A percentile compares a stretch with the other conserved stretches of the same genome.
These are phyloP conservation scores for Spodoptera frugiperda DNA, from an alignment of 1,140 invertebrate species.

Conservation along the genomic window DNA sequence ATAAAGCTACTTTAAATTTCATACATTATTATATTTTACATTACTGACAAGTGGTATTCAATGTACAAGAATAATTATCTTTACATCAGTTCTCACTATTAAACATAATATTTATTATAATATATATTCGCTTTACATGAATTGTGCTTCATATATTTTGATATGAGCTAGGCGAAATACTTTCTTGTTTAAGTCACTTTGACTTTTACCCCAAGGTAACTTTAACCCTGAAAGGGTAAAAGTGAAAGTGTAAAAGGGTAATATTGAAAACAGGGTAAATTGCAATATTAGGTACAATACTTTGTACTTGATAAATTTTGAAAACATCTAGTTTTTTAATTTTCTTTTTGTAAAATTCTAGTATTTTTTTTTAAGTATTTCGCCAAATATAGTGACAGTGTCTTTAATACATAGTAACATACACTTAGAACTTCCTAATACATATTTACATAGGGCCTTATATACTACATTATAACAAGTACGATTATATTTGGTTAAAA, in stretches of 20 bases:
- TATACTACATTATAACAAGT: constrained; percentile 18
- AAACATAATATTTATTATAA: constrained; percentile 10
- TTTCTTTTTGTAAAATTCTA: too few species aligned
- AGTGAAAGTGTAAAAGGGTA: background rate
- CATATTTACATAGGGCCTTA: constrained; percentile 28
- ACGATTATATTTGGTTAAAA: constrained; percentile 44
- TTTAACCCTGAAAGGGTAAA: background rate
- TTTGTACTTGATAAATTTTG: background rate
- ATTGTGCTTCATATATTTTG: constrained; percentile 18
- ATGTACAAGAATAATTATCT: constrained; percentile 49
- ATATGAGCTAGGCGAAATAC: constrained; percentile 13
- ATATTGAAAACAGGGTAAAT: background rate
- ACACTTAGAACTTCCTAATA: background rate
- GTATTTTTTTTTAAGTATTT: background rate
- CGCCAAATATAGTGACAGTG: background rate
- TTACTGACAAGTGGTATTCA: constrained; percentile 42
- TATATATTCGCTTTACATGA: constrained; percentile 11
- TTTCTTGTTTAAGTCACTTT: background rate
- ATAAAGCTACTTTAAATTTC: constrained; percentile 43
- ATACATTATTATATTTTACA: constrained; percentile 41
- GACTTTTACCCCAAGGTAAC: too few species aligned
- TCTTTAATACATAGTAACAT: constrained; percentile 3
- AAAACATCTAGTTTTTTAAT: too few species aligned
- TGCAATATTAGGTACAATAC: background rate
- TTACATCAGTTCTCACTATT: constrained; percentile 29